These are phyloP conservation scores for Philhelius pedissequus DNA, from an alignment of 2,888 invertebrate genomes.

Conservation along the genomic window DNA sequence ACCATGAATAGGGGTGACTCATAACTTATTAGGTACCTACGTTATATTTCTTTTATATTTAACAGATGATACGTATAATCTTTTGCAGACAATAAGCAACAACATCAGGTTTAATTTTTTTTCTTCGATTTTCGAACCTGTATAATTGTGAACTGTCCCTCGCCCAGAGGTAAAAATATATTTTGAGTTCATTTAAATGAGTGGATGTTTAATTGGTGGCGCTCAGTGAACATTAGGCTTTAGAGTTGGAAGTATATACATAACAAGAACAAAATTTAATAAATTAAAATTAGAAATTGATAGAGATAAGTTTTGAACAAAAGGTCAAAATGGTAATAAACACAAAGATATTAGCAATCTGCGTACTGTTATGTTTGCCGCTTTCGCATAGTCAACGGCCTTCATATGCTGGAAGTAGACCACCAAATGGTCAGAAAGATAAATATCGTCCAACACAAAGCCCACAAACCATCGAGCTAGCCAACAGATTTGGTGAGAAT, in stretches of 20 bases:
- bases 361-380: constrained; percentile 21
- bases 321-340: constrained; percentile 18
- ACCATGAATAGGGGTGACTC: constrained; percentile 17
- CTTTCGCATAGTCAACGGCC: constrained; percentile 80
- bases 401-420: constrained; percentile 82
- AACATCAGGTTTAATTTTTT: constrained; percentile 44
- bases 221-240: constrained; percentile 36
- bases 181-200: constrained; percentile 55
- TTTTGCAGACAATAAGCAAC: not conserved
- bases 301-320: not conserved
- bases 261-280: not conserved
- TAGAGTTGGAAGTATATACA: constrained; percentile 8
- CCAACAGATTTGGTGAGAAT: constrained; percentile 81
- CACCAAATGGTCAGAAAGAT: constrained; percentile 83
- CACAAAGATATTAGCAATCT: constrained; percentile 12
- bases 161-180: constrained; percentile 12
- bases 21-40: not conserved
- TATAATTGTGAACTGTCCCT: constrained; percentile 28
- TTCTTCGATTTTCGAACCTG: constrained; percentile 43
- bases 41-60: not conserved
- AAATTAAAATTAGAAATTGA: not conserved
- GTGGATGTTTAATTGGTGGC: not conserved
- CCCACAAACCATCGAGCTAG: constrained; percentile 72
- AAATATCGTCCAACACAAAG: constrained; percentile 76
- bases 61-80: not conserved